Conservation (phyloP, 2,797 vertebrate genomes). For the Dryobates pubescens region DNA sequence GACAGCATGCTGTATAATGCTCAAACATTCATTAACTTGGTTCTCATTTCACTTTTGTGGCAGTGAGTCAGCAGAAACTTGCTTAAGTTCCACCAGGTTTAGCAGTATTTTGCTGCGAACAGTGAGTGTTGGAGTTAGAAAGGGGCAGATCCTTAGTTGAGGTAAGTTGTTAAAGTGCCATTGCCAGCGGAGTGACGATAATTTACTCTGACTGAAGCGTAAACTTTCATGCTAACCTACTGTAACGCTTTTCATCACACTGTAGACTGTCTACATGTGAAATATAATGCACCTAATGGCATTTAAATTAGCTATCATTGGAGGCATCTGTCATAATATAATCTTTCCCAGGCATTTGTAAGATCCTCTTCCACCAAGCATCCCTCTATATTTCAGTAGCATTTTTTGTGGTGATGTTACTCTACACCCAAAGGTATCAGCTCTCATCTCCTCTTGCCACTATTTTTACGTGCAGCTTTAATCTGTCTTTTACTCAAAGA, state of each 20-base stretch:
- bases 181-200: background rate
- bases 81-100: background rate
- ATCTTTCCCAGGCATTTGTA: background rate
- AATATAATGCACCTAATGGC: conserved; percentile 40
- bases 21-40: background rate
- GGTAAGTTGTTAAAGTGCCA: background rate
- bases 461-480: background rate
- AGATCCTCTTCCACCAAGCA: background rate
- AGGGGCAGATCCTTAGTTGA: background rate
- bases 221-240: conserved; percentile 23
- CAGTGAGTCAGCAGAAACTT: conserved; percentile 10
- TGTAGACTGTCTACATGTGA: background rate
- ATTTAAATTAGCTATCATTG: conserved; percentile 34
- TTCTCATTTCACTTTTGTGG: background rate
- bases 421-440: background rate
- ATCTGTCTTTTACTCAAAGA: background rate
- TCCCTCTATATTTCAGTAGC: background rate
- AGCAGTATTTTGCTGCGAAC: background rate
- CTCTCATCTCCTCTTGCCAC: background rate
- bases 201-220: background rate
- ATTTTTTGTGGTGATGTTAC: background rate
- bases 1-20: background rate
- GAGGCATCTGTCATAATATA: conserved; percentile 9
- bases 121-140: background rate
- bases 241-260: background rate